Conservation (phyloP, 2,888 invertebrate genomes). For the Corbicula japonica region DNA sequence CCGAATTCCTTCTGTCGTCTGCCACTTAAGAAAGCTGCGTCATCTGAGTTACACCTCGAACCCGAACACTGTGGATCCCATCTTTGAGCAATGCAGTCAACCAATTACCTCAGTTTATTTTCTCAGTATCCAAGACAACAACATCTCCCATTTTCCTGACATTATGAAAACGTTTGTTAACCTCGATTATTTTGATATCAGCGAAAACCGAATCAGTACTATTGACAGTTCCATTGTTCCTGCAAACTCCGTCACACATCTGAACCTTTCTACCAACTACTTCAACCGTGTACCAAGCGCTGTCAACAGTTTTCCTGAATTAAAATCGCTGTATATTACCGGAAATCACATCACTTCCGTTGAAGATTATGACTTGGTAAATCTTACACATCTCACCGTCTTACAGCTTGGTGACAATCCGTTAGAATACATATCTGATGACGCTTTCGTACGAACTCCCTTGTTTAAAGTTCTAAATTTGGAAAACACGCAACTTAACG, state of each 20-base stretch:
- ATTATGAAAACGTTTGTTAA: constrained; percentile 18
- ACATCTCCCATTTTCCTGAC: constrained; percentile 29
- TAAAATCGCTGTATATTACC: constrained; percentile 23
- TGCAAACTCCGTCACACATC: constrained; percentile 15
- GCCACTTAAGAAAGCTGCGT: constrained; percentile 27
- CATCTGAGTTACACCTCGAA: constrained; percentile 20
- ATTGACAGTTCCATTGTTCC: constrained; percentile 21
- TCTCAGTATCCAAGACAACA: constrained; percentile 27
- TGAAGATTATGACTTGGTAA: constrained; percentile 24
- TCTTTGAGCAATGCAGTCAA: constrained; percentile 38
- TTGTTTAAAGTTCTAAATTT: constrained; percentile 6
- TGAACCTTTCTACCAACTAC: constrained; percentile 35
- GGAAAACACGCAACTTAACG: constrained; percentile 10
- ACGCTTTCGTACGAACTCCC: background rate
- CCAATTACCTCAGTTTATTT: constrained; percentile 19
- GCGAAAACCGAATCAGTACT: constrained; percentile 27
- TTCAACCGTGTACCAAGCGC: constrained; percentile 29
- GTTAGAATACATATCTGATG: constrained; percentile 27
- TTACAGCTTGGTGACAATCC: constrained; percentile 31
- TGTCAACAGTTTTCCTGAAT: constrained; percentile 12
- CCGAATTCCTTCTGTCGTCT: constrained; percentile 28
- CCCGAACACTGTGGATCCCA: constrained; percentile 22
- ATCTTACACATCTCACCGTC: constrained; percentile 21
- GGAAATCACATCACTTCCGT: constrained; percentile 30
- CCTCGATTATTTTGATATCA: constrained; percentile 29